Evolutionary conservation across 2,797 vertebrate species (phyloP).

Genomic region (Nyctibius grandis): DNA sequence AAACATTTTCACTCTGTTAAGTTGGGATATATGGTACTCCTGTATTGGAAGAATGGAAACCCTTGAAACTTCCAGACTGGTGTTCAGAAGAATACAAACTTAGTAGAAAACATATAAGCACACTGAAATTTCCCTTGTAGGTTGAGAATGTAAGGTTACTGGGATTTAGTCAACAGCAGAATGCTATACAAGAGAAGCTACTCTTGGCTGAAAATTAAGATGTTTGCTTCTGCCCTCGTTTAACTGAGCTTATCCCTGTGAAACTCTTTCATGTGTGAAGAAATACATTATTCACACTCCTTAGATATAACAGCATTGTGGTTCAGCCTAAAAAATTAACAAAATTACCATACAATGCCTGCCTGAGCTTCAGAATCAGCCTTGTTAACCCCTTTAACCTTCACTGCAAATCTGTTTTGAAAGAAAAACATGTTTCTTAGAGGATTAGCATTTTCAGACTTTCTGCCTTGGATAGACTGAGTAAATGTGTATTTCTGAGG

Average conservation of each 20-base stretch:
- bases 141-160: not conserved
- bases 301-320: constrained; percentile 20
- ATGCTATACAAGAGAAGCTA: not conserved
- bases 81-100: not conserved
- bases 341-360: constrained; percentile 45
- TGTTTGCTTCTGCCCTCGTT: constrained; percentile 45
- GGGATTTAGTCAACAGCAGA: not conserved
- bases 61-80: not conserved
- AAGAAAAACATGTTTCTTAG: constrained; percentile 35
- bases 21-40: not conserved
- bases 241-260: constrained; percentile 12
- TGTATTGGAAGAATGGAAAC: not conserved
- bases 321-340: constrained; percentile 57
- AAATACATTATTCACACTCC: constrained; percentile 57
- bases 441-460: constrained; percentile 23
- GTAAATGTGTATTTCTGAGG: not conserved
- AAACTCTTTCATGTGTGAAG: constrained; percentile 57
- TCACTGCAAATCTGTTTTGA: not conserved
- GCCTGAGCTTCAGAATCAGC: constrained; percentile 16
- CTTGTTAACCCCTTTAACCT: constrained; percentile 59
- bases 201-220: constrained; percentile 57
- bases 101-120: not conserved
- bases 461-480: not conserved
- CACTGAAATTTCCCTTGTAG: not conserved
- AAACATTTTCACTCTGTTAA: not conserved